Base-by-base conservation (phyloP, 1,140 invertebrate genomes). In the Tetraneura akinire region DNA sequence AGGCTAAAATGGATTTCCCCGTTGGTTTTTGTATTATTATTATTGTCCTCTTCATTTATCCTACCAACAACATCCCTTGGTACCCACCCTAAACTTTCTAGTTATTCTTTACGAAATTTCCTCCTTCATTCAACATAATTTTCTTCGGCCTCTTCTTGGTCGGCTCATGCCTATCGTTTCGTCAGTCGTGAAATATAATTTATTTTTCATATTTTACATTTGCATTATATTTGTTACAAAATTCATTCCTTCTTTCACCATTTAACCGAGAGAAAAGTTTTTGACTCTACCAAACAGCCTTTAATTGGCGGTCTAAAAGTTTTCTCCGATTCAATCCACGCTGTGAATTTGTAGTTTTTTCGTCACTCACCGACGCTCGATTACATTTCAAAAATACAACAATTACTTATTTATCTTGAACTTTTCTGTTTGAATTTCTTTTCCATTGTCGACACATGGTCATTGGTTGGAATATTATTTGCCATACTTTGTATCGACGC, bases 241-340 rank as follows among this genome's bases (percentile, higher is more conserved):
- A 57, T 76, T 45, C 57, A 76, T 76, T 57, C 53, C 47, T 76
- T 32, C 29, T 10, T 76, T n/a, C n/a, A n/a, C n/a, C n/a, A n/a
- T n/a, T 76, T 37, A 51, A 60, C 32, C 14, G 26, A 57, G 23
- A 37, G 70, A 23, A 76, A 76, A 76, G 29, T 76, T 76, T 9
- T 37, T n/a, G 32, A 23, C 73, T 16, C 3, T 47, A 3, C 60
- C 1, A 29, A 55, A 32, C 53, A 49, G 11, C 49, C 55, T 53
- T 74, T 42, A 74, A 18, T 10, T 18, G 9, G 8, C 26, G n/a
- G 5, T 1, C 1, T n/a, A 8, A 37, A 57, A 76, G n/a, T 68
- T 68, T 57, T 10, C 42, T 62, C 29, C 3, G 1, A n/a, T 14
- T 42, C 37, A 18, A 37, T n/a, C 64, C 1, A 32, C 11, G 0